Percentiles rank a stretch among this genome's conserved stretches.
Evolutionary conservation across 1,140 invertebrate genomes (phyloP).

Genomic region (Cotesia chilonis): DNA sequence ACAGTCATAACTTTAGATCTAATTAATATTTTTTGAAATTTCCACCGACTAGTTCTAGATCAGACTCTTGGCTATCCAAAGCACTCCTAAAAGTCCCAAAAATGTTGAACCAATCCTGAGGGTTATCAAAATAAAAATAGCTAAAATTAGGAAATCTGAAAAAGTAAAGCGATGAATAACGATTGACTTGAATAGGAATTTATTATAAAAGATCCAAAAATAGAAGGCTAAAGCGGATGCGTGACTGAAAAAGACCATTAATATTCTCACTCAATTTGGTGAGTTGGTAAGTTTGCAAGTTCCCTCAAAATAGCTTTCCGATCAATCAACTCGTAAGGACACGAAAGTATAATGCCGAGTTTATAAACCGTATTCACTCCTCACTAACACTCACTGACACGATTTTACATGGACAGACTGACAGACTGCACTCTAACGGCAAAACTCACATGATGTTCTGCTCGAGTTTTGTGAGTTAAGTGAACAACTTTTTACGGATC

Average conservation of each 20-base stretch:
- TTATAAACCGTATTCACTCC: neutral
- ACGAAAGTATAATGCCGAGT: constrained; percentile 4
- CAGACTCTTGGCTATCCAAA: no score
- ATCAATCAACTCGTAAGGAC: constrained; percentile 18
- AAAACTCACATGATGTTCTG: neutral
- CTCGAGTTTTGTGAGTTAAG: constrained; percentile 1
- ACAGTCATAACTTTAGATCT: no score
- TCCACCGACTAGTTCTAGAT: no score
- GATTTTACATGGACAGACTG: neutral
- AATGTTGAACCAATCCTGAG: no score
- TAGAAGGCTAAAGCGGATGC: neutral
- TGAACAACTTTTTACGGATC: neutral
- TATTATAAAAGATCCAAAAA: neutral
- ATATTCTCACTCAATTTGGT: constrained; percentile 25
- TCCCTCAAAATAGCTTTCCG: constrained; percentile 18
- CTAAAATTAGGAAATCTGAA: neutral
- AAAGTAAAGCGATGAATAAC: no score
- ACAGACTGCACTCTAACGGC: neutral
- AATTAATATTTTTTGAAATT: no score
- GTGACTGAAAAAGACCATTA: constrained; percentile 22
- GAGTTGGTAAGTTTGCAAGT: constrained; percentile 27
- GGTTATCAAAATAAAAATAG: neutral
- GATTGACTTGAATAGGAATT: no score
- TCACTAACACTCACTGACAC: neutral
- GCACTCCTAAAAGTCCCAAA: no score